Conservation (phyloP, 2,888 invertebrate species). For the Lithophane semibrunnea region DNA sequence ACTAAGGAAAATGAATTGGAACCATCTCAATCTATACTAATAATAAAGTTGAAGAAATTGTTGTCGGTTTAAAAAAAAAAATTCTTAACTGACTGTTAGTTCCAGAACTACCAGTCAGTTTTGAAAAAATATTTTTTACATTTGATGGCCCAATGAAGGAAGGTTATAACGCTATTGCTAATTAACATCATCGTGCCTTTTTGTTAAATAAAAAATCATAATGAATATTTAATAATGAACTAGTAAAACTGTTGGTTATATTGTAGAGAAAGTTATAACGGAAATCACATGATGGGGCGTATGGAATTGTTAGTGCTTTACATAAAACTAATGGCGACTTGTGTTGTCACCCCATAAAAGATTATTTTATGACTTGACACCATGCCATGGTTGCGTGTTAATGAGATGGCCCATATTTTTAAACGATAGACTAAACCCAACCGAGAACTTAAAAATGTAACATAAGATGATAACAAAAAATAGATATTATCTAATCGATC, state of each 20-base stretch:
- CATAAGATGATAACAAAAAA: background rate
- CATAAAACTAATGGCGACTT: background rate
- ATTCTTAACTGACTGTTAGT: too few relatives aligned
- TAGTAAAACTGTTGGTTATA: background rate
- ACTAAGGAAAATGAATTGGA: background rate
- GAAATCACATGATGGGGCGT: background rate
- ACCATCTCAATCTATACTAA: too few relatives aligned
- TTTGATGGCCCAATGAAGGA: too few relatives aligned
- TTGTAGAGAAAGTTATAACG: background rate
- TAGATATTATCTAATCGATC: too few relatives aligned
- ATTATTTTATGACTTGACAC: constrained; percentile 24
- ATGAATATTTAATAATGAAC: background rate
- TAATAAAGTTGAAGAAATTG: too few relatives aligned
- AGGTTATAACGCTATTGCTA: too few relatives aligned
- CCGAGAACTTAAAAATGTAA: background rate
- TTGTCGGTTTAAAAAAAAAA: too few relatives aligned
- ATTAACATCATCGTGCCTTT: background rate
- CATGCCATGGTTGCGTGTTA: constrained; percentile 31
- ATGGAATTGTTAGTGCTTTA: background rate
- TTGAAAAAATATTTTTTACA: too few relatives aligned
- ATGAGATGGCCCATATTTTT: constrained; percentile 25
- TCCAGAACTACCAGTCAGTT: too few relatives aligned
- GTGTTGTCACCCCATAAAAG: constrained; percentile 40
- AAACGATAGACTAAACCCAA: background rate
- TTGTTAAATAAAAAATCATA: background rate